These are phyloP conservation scores for Cyprinella venusta DNA, from an alignment of 2,797 vertebrate genomes.

Conservation along the genomic window DNA sequence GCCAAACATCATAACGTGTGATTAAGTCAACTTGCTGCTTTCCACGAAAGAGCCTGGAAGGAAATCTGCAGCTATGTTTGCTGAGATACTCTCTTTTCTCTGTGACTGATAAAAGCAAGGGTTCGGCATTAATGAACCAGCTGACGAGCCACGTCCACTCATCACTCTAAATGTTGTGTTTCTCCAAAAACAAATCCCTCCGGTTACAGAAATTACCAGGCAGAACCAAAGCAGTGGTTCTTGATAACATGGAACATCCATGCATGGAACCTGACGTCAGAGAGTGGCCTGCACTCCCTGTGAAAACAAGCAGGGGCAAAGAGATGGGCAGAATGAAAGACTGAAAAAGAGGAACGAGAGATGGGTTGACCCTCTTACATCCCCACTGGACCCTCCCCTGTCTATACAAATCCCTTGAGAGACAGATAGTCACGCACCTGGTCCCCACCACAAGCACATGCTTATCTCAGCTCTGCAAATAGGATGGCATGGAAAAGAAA, in stretches of 20 bases:
- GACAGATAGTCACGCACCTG: conserved; percentile 73
- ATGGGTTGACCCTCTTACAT: conserved; percentile 13
- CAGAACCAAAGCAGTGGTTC: conserved; percentile 7
- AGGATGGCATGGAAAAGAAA: conserved; percentile 62
- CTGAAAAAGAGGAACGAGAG: conserved; percentile 1
- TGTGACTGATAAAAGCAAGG: conserved; percentile 6
- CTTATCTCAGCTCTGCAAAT: conserved; percentile 60
- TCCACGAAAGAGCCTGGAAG: conserved; percentile 12
- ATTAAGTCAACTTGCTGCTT: conserved; percentile 27
- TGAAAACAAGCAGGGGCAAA: conserved; percentile 63
- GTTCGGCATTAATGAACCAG: not conserved
- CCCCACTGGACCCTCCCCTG: conserved; percentile 44
- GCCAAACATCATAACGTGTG: conserved; percentile 27
- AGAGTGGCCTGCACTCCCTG: conserved; percentile 54
- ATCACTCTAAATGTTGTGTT: not conserved
- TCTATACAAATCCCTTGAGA: conserved; percentile 57
- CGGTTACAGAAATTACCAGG: conserved; percentile 19
- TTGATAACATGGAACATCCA: conserved; percentile 59
- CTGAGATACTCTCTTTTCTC: not conserved
- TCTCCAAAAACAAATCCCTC: not conserved
- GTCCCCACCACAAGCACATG: conserved; percentile 57
- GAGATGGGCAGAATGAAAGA: conserved; percentile 21
- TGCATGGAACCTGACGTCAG: conserved; percentile 67
- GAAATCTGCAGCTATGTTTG: conserved; percentile 20
- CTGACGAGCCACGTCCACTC: not conserved